phyloP scores from a whole-genome alignment of 2,888 invertebrate species.

The Drymonia ruficornis region DNA sequence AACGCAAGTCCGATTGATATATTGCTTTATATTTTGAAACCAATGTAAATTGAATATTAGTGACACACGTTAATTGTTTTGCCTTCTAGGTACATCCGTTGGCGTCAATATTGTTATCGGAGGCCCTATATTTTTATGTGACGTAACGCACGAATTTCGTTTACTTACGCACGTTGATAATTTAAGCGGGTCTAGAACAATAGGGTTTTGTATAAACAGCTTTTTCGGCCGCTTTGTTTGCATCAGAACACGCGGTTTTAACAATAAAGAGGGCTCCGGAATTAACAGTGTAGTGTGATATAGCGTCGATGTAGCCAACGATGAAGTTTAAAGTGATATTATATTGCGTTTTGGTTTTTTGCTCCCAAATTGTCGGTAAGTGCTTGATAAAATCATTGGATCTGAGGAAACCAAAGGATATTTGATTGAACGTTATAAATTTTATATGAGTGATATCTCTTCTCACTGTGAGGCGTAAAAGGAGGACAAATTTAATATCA shows the following conservation, averaged over 20 bases:
- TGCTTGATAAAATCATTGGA: conserved; percentile 7
- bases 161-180: conserved; percentile 29
- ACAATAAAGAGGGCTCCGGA: conserved; percentile 39
- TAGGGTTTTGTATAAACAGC: conserved; percentile 58
- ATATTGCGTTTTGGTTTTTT: conserved; percentile 45
- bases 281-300: conserved; percentile 50
- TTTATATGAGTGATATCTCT: no score
- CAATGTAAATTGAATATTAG: conserved; percentile 14
- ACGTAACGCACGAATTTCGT: conserved; percentile 32
- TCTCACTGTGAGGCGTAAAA: no score
- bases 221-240: conserved; percentile 49
- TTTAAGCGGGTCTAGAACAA: conserved; percentile 38
- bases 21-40: conserved; percentile 7
- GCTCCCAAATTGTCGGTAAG: conserved; percentile 52
- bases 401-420: neutral
- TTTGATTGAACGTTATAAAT: neutral
- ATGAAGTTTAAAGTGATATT: conserved; percentile 45
- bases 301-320: conserved; percentile 43
- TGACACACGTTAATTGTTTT: conserved; percentile 3
- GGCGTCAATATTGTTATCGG: conserved; percentile 23
- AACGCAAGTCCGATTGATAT: neutral
- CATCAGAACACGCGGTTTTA: conserved; percentile 47
- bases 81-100: conserved; percentile 6
- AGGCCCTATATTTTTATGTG: conserved; percentile 29
- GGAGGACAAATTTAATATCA: no score